Evolutionary conservation across 2,888 invertebrate species (phyloP).

Genomic region (Drosophila lutescens): DNA sequence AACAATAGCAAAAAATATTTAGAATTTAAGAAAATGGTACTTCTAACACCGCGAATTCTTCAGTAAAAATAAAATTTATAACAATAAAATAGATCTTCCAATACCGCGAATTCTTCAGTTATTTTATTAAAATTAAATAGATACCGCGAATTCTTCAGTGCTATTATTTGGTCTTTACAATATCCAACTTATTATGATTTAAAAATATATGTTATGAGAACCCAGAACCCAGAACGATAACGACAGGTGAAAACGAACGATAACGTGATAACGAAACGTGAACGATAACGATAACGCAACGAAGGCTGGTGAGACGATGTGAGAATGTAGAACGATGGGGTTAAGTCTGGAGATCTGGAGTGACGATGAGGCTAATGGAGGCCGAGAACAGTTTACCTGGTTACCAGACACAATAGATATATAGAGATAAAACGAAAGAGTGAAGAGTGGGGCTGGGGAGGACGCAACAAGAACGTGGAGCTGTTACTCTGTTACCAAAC

Average conservation of each 20-base stretch:
- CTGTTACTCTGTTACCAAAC: slow-evolving; percentile 27
- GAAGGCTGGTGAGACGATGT: slow-evolving; percentile 46
- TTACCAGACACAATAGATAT: slow-evolving; percentile 55
- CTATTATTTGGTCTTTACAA: background rate
- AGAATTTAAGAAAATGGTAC: background rate
- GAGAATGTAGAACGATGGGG: slow-evolving; percentile 52
- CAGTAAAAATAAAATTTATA: no score
- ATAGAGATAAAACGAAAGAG: slow-evolving; percentile 13
- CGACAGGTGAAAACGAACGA: slow-evolving; percentile 41
- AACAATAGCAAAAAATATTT: background rate
- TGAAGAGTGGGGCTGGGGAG: slow-evolving; percentile 23
- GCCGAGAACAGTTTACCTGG: slow-evolving; percentile 61
- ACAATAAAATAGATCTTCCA: no score
- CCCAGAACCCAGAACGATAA: slow-evolving; percentile 38
- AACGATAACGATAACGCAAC: slow-evolving; percentile 61
- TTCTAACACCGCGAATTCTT: no score
- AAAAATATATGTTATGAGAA: slow-evolving; percentile 18
- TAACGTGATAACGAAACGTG: slow-evolving; percentile 38
- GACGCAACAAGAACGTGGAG: slow-evolving; percentile 41
- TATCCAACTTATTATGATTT: slow-evolving; percentile 16
- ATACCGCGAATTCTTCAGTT: no score
- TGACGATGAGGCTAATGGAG: slow-evolving; percentile 26
- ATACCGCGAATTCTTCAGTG: background rate
- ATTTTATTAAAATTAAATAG: no score
- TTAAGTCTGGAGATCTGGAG: slow-evolving; percentile 48